phyloP scores from a whole-genome alignment of 2,888 invertebrate genomes.

The Eugnorisma glareosa region DNA sequence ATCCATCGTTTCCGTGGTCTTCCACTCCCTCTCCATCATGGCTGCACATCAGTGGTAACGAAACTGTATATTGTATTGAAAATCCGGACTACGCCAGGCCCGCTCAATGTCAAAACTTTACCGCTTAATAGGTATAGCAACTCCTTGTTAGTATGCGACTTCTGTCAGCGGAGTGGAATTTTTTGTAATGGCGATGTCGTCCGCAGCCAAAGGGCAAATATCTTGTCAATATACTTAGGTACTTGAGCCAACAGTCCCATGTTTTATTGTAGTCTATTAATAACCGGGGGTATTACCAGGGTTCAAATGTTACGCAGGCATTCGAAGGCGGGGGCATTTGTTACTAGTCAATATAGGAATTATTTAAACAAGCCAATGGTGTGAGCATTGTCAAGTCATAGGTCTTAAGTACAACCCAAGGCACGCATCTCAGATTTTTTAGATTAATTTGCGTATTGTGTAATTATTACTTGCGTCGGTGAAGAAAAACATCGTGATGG shows the following conservation, averaged over 20 bases:
- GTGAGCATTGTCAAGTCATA: no score
- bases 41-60: background rate
- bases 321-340: background rate
- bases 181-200: constrained; percentile 34
- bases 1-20: no score
- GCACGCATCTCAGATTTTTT: no score
- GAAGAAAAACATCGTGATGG: no score
- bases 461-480: no score
- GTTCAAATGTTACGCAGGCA: background rate
- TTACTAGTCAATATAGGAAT: background rate
- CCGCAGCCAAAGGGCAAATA: constrained; percentile 17
- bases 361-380: no score
- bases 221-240: constrained; percentile 34
- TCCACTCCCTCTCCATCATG: no score
- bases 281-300: background rate
- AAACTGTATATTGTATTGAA: background rate
- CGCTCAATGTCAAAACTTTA: background rate
- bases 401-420: no score
- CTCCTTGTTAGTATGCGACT: constrained; percentile 29
- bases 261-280: constrained; percentile 11
- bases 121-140: background rate
- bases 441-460: no score
- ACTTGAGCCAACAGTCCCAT: constrained; percentile 28
- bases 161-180: constrained; percentile 30
- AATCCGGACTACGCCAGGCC: background rate